Percentiles rank a stretch among this genome's conserved stretches.
phyloP scores from a whole-genome alignment of 2,113 vertebrate genomes.

The Caretta caretta region DNA sequence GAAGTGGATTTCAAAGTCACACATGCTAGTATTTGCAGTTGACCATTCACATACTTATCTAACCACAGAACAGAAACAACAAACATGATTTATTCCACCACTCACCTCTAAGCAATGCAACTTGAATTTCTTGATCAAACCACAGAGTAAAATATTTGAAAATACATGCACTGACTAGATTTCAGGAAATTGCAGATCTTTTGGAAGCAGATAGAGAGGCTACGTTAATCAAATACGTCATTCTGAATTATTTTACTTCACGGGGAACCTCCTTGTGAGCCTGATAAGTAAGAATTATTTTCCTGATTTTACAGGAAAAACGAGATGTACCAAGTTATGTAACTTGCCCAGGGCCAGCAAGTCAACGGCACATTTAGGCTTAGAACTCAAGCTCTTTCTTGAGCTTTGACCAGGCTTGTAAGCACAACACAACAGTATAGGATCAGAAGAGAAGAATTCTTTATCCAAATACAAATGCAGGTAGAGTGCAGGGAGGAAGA shows the following conservation, averaged over 20 bases:
- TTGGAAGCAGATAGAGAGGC: not conserved
- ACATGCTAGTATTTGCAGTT: not conserved
- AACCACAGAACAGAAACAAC: rapidly evolving
- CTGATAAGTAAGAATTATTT: conserved; percentile 29
- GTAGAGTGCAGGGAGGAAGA: not conserved
- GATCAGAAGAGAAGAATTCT: conserved; percentile 1
- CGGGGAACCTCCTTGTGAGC: not conserved
- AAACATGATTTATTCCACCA: not conserved
- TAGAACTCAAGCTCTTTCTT: conserved; percentile 41
- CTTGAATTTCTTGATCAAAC: not conserved
- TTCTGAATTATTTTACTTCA: not conserved
- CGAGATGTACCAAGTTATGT: not conserved
- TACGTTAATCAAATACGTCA: conserved; percentile 24
- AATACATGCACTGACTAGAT: not conserved
- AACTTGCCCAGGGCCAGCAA: conserved; percentile 42
- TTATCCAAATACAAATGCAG: conserved; percentile 25
- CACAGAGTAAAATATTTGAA: not conserved
- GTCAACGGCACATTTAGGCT: not conserved
- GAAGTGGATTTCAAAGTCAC: not conserved
- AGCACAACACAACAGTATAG: conserved; percentile 26
- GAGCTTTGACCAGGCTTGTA: conserved; percentile 27
- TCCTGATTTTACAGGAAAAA: not conserved
- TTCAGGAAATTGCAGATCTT: conserved; percentile 8
- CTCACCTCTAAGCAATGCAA: not conserved
- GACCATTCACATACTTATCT: not conserved